Evolutionary conservation across 1,140 invertebrate species (phyloP).

Genomic region (Meloidogyne exigua): DNA sequence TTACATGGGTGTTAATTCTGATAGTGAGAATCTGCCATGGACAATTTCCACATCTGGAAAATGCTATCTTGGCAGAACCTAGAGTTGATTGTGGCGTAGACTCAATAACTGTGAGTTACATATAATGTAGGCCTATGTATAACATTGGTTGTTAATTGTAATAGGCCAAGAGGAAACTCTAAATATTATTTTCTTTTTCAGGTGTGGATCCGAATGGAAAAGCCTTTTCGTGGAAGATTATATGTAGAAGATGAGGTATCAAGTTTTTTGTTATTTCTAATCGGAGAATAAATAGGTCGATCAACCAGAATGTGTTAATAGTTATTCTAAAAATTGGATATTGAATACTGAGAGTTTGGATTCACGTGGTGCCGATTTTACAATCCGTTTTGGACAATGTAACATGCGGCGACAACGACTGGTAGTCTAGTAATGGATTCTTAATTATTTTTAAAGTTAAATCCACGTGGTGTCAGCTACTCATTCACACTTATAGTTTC

Average conservation of each 20-base stretch:
- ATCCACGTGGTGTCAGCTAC: constrained; percentile 58
- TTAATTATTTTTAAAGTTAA: constrained; percentile 42
- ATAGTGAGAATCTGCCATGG: background rate
- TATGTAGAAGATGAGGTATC: constrained; percentile 60
- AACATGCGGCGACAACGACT: constrained; percentile 60
- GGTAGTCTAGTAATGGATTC: constrained; percentile 24
- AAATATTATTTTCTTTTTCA: constrained; percentile 7
- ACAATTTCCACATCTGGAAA: constrained; percentile 14
- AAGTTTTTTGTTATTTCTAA: background rate
- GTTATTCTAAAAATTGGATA: constrained; percentile 28
- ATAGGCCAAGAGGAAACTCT: too few relatives aligned
- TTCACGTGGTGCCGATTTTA: constrained; percentile 43
- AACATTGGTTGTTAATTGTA: too few relatives aligned
- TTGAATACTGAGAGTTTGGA: background rate
- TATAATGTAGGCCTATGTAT: background rate
- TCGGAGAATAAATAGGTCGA: constrained; percentile 20
- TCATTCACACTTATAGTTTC: constrained; percentile 59
- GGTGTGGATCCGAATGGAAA: constrained; percentile 49
- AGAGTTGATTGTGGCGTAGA: constrained; percentile 42
- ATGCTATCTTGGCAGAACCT: constrained; percentile 42
- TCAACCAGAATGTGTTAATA: constrained; percentile 49
- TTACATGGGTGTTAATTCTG: background rate
- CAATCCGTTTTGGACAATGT: constrained; percentile 57
- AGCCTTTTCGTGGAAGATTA: constrained; percentile 51
- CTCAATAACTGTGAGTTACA: background rate